These are phyloP conservation scores for Lepidocyrtinus sp. DNA, from an alignment of 2,888 invertebrate species.

Conservation along the genomic window DNA sequence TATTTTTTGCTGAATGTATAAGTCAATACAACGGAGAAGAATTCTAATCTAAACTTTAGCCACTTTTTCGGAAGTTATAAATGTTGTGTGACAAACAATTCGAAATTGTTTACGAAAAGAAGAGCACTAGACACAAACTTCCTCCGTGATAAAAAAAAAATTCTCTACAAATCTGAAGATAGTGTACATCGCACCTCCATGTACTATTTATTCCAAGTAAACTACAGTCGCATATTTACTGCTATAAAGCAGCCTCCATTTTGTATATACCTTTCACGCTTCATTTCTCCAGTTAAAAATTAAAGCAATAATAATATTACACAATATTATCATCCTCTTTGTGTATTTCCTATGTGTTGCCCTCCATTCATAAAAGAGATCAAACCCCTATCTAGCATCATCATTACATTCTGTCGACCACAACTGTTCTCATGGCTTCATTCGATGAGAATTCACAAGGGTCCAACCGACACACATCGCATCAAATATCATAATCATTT, in stretches of 20 bases:
- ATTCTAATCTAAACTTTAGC: no score
- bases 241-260: neutral
- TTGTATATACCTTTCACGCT: neutral
- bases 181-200: no score
- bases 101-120: no score
- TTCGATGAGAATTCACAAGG: conserved; percentile 66
- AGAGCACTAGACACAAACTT: no score
- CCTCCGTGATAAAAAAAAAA: no score
- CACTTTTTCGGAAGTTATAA: no score
- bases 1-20: no score
- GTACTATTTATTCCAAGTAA: no score
- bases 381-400: conserved; percentile 29
- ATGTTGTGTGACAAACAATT: no score
- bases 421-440: conserved; percentile 65
- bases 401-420: conserved; percentile 61
- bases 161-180: no score
- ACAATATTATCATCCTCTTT: neutral
- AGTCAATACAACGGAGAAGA: no score
- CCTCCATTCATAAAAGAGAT: conserved; percentile 3
- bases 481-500: conserved; percentile 56
- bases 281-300: neutral
- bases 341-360: neutral
- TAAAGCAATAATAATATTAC: conserved; percentile 7
- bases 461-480: conserved; percentile 60
- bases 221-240: no score